phyloP scores from a whole-genome alignment of 2,797 vertebrate species.

The Rhinoraja longicauda region DNA sequence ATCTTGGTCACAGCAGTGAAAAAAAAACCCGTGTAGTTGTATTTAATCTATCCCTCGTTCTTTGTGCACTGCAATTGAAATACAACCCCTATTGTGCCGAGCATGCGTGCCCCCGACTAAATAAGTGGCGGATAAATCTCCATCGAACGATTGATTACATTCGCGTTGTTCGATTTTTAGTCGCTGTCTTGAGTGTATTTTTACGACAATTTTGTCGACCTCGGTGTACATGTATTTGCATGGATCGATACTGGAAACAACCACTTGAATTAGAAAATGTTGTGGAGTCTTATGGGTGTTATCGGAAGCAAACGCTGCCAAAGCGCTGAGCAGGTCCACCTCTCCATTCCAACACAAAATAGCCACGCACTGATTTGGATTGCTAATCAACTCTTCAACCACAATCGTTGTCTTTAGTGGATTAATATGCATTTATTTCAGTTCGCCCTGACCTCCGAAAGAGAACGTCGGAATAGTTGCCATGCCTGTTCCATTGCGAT shows the following conservation, averaged over 20 bases:
- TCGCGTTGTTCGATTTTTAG: constrained; percentile 48
- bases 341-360: constrained; percentile 38
- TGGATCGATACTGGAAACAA: constrained; percentile 59
- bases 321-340: constrained; percentile 34
- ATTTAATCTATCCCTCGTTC: not conserved
- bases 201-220: constrained; percentile 51
- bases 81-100: not conserved
- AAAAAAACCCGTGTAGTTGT: not conserved
- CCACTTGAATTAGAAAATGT: constrained; percentile 46
- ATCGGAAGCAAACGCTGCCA: constrained; percentile 45
- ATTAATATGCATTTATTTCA: constrained; percentile 17
- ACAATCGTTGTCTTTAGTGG: not conserved
- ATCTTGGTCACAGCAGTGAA: not conserved
- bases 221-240: constrained; percentile 55
- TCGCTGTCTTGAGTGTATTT: constrained; percentile 46
- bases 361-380: constrained; percentile 16
- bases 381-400: constrained; percentile 32
- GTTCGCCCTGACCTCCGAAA: not conserved
- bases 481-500: not conserved
- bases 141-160: constrained; percentile 45
- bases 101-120: constrained; percentile 23
- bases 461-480: not conserved
- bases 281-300: constrained; percentile 46
- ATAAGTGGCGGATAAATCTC: constrained; percentile 27
- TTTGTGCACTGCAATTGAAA: constrained; percentile 5